Percentiles rank a stretch among this genome's conserved stretches.
Evolutionary conservation across 2,113 vertebrate species (phyloP).

Genomic region (Galeopterus variegatus): DNA sequence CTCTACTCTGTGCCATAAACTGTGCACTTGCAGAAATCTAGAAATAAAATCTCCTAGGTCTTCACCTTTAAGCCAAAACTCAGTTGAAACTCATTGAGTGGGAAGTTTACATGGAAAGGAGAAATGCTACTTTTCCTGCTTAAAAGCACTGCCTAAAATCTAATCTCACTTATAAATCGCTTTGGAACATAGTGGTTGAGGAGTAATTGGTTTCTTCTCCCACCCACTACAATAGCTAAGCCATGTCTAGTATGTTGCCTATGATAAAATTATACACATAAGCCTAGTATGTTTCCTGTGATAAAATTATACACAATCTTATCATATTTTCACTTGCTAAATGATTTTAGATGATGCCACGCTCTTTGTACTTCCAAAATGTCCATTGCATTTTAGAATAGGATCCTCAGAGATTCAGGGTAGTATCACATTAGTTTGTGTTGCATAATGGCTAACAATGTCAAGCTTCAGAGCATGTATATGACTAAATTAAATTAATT

Average conservation of each 20-base stretch:
- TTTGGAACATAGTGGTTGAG: not conserved
- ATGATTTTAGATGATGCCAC: conserved; percentile 9
- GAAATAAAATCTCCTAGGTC: not conserved
- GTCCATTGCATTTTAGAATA: not conserved
- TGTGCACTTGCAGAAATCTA: not conserved
- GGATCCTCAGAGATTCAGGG: not conserved
- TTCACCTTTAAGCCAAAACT: not conserved
- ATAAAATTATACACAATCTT: not conserved
- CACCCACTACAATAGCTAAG: not conserved
- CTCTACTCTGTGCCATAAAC: not conserved
- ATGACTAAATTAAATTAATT: conserved; percentile 27
- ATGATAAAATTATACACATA: not conserved
- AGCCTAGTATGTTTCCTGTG: not conserved
- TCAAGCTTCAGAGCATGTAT: not conserved
- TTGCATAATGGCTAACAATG: not conserved
- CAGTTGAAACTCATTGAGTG: conserved; percentile 21
- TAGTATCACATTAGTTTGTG: not conserved
- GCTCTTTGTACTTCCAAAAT: conserved; percentile 19
- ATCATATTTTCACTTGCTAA: not conserved
- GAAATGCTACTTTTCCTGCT: not conserved
- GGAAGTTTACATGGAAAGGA: conserved; percentile 17
- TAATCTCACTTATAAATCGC: not conserved
- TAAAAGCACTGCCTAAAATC: not conserved
- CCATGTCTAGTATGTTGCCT: not conserved
- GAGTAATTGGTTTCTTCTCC: not conserved